Evolutionary conservation across 53 echinoderm and acorn worm genomes (phyloP), one percentile per base, ranked within the genome.

Genomic region (Holothuria leucospilota): DNA sequence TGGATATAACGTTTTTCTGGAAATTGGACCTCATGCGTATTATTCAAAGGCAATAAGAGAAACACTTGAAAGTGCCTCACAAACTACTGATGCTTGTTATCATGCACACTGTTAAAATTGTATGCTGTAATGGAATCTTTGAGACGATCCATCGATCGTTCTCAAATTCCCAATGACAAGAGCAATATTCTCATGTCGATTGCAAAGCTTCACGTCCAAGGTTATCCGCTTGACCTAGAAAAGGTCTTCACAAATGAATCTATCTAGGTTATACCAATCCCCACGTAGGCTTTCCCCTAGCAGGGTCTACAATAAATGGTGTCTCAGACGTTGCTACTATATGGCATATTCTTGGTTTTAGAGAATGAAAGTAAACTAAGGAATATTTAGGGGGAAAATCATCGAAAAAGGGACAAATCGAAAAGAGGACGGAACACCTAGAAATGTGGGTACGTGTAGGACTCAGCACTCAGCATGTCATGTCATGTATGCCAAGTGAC

Each of bases 21-120:
- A 90, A 38, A 90, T 90, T 25, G 90, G 90, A 21, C 38, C 90
- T 8, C 86, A 90, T 71, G 86, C 80, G 60, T 77, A 70, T 11
- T 23, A 86, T 28, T 64, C 63, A 14, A 78, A 82, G 39, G 86
- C 86, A 86, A 69, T 90, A 9, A 80, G 78, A 67, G 81, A 68
- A 9, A 86, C 39, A 30, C 21, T 71, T 21, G 46, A 21, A 34
- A 29, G 21, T 21, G 29, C 39, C 21, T 71, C 39, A 29, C 34
- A 71, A 6, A 27, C 29, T 14, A 38, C 72, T 38, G 72, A n/a
- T 2, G 4, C 38, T 10, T 7, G 16, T 15, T 71, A 16, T 40
- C 72, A 84, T 78, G 88, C 34, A 34, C 2, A n/a, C n/a, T n/a
- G n/a, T n/a, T n/a, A n/a, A n/a, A 59, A 1, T 83, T 67, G 34